Percentiles rank a stretch among this genome's conserved stretches.
Conservation (phyloP, 2,113 vertebrate species). For the Mastomys coucha region DNA sequence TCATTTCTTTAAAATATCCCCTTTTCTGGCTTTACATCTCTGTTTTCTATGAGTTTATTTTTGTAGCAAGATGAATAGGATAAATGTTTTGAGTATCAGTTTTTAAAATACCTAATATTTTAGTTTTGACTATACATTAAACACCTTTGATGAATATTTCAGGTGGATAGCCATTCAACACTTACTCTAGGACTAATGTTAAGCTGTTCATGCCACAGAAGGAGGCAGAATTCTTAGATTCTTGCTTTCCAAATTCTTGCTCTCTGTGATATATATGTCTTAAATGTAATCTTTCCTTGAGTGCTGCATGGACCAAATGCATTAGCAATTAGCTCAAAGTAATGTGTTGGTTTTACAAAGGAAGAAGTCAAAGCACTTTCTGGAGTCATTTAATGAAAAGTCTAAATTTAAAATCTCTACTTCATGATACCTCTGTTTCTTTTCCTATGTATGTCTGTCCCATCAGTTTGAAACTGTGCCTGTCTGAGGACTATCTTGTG, state of each 20-base stretch:
- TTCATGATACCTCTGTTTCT: neutral
- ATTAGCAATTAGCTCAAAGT: neutral
- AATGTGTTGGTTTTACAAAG: neutral
- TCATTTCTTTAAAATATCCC: neutral
- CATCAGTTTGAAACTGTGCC: neutral
- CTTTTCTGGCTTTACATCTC: neutral
- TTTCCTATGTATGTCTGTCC: neutral
- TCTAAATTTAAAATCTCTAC: neutral
- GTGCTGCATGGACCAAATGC: neutral
- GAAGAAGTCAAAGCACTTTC: neutral
- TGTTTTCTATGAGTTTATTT: neutral
- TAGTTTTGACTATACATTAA: neutral
- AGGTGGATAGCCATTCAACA: neutral
- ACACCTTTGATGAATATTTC: neutral
- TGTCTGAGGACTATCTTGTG: neutral
- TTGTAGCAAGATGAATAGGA: neutral
- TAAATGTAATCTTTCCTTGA: neutral
- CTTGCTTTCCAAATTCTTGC: neutral
- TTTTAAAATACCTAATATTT: neutral
- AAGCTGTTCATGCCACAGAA: neutral
- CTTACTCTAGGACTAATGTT: neutral
- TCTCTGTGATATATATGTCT: no score
- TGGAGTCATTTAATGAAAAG: neutral
- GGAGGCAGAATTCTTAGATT: neutral
- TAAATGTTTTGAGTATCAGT: neutral